Base-by-base conservation (phyloP, 2,888 invertebrate species). In the Poecilobothrus nobilitatus region DNA sequence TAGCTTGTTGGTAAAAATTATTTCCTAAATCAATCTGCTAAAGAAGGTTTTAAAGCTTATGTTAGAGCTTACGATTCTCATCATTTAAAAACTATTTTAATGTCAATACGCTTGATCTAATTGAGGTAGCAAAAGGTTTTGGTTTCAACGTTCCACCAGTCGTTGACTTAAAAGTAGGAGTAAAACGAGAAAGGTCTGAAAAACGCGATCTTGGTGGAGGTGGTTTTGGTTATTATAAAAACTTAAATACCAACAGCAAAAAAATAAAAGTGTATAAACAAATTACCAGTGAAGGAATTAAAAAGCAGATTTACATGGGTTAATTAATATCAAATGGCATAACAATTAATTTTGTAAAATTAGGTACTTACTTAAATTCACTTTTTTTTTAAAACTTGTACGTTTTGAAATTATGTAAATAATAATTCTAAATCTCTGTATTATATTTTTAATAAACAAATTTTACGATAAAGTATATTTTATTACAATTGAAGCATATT, bases 101-200 rank as follows among this genome's bases (percentile, higher is more conserved):
- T 81, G 89, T 98, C 65, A 89, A 91, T 76, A 94, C 92, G 0
- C 84, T 99, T 73, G 96, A 99, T 81, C 84, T 99, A 77, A 87
- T 89, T 5, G 89, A 91, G 78, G 95, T 95, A 4, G 91, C 92
- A 3, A 89, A 90, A 78, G 95, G 97, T 1, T 99, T 98, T 83
- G 98, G 99, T n/a, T 98, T 99, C 80, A 87, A 87, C 18, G 92
- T 92, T n/a, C 97, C 98, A 34, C 99, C 99, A 0, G 91, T 91
- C 44, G 91, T 98, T 53, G 97, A 98, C 83, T 84, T 99, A 21
- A 81, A 81, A 72, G 78, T 81, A 67, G 78, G 79, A 66, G 75
- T 76, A 21, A 80, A 78, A 70, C 77, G 82, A 22, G 82, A 84
- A 37, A 85, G 91, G 1, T 89, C 90, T 1, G 85, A 88, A 67